Conservation (phyloP, 2,888 invertebrate genomes). For the Nomada fabriciana region DNA sequence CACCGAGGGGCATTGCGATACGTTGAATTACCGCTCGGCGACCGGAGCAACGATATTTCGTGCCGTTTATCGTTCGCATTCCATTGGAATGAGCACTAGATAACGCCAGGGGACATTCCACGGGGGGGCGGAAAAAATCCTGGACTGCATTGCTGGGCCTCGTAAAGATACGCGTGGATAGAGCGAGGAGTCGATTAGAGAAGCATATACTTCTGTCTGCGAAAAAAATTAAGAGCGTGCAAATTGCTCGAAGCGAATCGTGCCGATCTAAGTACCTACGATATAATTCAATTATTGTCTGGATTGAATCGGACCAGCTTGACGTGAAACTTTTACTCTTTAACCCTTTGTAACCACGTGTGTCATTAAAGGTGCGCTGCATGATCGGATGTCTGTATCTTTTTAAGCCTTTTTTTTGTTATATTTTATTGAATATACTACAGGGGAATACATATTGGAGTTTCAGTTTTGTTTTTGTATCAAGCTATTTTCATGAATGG, state of each 20-base stretch:
- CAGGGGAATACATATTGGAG: no score
- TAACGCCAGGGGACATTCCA: conserved; percentile 64
- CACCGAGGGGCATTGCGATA: conserved; percentile 37
- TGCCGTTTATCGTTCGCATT: conserved; percentile 66
- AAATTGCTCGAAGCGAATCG: conserved; percentile 4
- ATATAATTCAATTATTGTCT: neutral
- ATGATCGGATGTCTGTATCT: no score
- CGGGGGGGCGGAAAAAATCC: conserved; percentile 38
- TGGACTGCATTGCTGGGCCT: neutral
- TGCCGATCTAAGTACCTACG: neutral
- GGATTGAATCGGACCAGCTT: neutral
- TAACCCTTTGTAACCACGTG: neutral
- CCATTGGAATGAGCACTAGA: conserved; percentile 61
- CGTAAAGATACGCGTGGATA: conserved; percentile 53
- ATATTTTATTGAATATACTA: no score
- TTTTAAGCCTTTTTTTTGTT: no score
- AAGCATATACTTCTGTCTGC: neutral
- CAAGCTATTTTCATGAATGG: no score
- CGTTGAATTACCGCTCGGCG: conserved; percentile 45
- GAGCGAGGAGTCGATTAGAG: neutral
- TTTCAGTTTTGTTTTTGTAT: no score
- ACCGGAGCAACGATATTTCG: conserved; percentile 48
- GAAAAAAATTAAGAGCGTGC: conserved; percentile 6
- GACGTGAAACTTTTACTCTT: neutral
- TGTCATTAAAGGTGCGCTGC: no score